These are phyloP conservation scores for rat (Rattus norvegicus) DNA, from an alignment of 2,113 vertebrate genomes.

Conservation along the genomic window GRCr8 NC_086022.1:52865001-52865500, in stretches of 20 bases:
- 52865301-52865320: neutral
- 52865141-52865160: neutral
- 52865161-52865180: constrained; percentile 39
- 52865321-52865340: neutral
- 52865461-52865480: neutral
- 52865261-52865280: neutral
- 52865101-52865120: neutral
- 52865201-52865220: neutral
- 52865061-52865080: neutral
- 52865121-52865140: neutral
- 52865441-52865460: accelerated
- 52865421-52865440: neutral
- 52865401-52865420: accelerated
- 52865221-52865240: constrained; percentile 13
- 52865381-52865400: neutral
- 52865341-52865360: accelerated
- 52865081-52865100: neutral
- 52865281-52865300: neutral
- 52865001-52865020: neutral
- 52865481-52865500: neutral
- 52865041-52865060: neutral
- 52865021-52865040: neutral
- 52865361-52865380: neutral
- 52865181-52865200: neutral
- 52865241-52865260: neutral